Conservation (phyloP, 1,140 invertebrate genomes). For the Drosophila neocordata region DNA sequence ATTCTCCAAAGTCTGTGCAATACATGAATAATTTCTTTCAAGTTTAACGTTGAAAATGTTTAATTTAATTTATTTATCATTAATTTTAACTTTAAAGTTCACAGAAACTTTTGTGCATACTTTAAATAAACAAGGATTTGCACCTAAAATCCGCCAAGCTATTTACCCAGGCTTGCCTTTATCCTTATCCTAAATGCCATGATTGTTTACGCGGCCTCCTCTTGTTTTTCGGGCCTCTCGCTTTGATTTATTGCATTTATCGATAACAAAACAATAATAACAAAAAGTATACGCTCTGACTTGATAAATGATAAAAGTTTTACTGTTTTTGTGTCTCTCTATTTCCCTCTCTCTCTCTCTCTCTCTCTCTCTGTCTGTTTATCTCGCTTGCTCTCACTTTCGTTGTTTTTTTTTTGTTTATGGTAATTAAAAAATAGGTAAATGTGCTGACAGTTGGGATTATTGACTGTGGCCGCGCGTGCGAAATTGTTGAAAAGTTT, state of each 20-base stretch:
- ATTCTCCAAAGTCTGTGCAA: too few species aligned
- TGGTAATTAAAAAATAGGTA: slow-evolving; percentile 72
- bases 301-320: slow-evolving; percentile 78
- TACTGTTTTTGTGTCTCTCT: slow-evolving; percentile 24
- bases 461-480: slow-evolving; percentile 52
- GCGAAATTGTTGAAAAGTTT: slow-evolving; percentile 58
- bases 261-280: slow-evolving; percentile 42
- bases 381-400: not conserved
- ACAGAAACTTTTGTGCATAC: not conserved
- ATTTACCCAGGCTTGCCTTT: not conserved
- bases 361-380: not conserved
- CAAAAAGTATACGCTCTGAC: slow-evolving; percentile 11
- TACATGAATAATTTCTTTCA: too few species aligned
- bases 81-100: not conserved
- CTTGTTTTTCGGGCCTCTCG: slow-evolving; percentile 8
- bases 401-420: slow-evolving; percentile 47
- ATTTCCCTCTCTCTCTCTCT: not conserved
- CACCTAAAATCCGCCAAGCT: not conserved
- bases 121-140: not conserved
- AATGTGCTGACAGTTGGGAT: slow-evolving; percentile 57
- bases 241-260: slow-evolving; percentile 75
- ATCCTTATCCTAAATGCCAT: slow-evolving; percentile 26
- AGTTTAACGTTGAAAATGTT: too few species aligned
- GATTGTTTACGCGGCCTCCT: slow-evolving; percentile 56
- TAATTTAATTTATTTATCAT: too few species aligned